phyloP scores from a whole-genome alignment of 1,140 invertebrate species.

The Tetragonula clypearis region DNA sequence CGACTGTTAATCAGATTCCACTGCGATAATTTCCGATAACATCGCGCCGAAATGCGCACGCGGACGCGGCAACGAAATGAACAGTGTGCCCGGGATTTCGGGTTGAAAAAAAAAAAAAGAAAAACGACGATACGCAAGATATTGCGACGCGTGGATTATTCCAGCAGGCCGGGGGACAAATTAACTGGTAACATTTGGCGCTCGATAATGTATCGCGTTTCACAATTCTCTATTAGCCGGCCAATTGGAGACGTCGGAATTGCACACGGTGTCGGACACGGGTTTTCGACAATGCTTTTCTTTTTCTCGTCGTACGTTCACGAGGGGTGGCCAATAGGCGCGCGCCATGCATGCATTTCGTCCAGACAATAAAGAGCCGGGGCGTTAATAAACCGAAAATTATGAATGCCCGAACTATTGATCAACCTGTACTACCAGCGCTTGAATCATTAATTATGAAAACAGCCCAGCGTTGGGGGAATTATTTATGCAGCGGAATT shows the following conservation, averaged over 20 bases:
- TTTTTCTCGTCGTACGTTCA: not conserved
- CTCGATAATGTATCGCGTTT: not conserved
- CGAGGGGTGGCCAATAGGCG: not conserved
- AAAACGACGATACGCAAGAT: not conserved
- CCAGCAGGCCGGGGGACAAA: not conserved
- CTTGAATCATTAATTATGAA: slow-evolving; percentile 43
- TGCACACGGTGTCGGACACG: not conserved
- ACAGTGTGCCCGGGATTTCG: not conserved
- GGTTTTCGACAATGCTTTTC: not conserved
- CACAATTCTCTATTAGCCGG: not conserved
- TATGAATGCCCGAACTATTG: slow-evolving; percentile 33
- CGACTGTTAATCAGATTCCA: not conserved
- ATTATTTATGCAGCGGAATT: slow-evolving; percentile 38
- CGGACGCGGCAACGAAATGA: not conserved
- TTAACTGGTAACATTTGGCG: slow-evolving; percentile 39
- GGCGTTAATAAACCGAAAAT: slow-evolving; percentile 34
- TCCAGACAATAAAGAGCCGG: slow-evolving; percentile 21
- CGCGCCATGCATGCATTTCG: not conserved
- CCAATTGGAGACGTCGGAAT: slow-evolving; percentile 13
- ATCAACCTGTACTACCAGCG: not conserved
- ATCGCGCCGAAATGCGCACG: too few species aligned
- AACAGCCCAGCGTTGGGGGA: not conserved
- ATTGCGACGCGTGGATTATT: not conserved
- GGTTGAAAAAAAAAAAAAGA: not conserved
- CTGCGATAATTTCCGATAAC: not conserved